Evolutionary conservation across 2,113 vertebrate species (phyloP).

Genomic region (Corythoichthys haematopterus): DNA sequence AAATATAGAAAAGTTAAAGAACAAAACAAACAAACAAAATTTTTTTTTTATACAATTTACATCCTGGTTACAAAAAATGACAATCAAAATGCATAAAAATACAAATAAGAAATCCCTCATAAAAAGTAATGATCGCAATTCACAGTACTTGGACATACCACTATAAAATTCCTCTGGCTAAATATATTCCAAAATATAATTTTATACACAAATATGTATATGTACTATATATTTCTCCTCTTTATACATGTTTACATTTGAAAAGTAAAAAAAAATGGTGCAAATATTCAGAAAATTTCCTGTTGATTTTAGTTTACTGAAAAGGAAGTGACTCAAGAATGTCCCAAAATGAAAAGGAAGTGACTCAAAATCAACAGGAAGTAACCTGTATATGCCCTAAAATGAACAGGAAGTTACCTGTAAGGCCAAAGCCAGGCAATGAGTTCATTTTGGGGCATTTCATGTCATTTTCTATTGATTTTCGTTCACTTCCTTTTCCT

Average conservation of each 20-base stretch:
- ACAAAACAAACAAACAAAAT: not conserved
- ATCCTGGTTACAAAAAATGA: conserved; percentile 17
- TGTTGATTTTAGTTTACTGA: not conserved
- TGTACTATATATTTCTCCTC: conserved; percentile 61
- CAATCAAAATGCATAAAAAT: not conserved
- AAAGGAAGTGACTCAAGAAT: conserved; percentile 14
- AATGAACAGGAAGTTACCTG: too few species aligned
- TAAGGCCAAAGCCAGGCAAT: too few species aligned
- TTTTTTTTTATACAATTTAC: not conserved
- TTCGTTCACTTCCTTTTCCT: too few species aligned
- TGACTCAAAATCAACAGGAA: too few species aligned
- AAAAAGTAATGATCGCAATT: conserved; percentile 53
- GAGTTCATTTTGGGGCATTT: too few species aligned
- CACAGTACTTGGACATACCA: conserved; percentile 64
- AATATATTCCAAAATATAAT: conserved; percentile 72
- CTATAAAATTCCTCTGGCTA: conserved; percentile 63
- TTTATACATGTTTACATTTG: conserved; percentile 69
- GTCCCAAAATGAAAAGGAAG: conserved; percentile 1
- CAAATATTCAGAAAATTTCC: conserved; percentile 53
- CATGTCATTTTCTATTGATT: too few species aligned
- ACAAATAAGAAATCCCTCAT: conserved; percentile 7
- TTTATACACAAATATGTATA: conserved; percentile 73
- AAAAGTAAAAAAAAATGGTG: conserved; percentile 7
- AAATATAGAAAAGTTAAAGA: not conserved
- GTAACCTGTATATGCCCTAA: too few species aligned